Evolutionary conservation across 2,888 invertebrate genomes (phyloP).

Genomic region (Deroplatys truncata): DNA sequence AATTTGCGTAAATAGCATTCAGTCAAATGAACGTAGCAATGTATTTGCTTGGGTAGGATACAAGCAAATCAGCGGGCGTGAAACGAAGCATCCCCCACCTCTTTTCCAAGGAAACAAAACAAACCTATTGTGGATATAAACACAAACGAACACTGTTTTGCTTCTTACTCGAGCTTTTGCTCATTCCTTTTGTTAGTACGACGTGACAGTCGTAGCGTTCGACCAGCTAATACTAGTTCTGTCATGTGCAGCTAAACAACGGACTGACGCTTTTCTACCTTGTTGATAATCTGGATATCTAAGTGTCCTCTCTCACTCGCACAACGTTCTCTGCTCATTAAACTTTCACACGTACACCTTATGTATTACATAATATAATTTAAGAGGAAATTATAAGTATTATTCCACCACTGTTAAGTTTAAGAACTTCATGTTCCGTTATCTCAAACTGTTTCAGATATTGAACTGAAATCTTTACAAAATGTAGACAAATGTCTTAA

Average conservation of each 20-base stretch:
- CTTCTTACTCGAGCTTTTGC: neutral
- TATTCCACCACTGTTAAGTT: no score
- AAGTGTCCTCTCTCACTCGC: no score
- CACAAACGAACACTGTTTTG: neutral
- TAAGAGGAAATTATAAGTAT: no score
- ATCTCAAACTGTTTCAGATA: no score
- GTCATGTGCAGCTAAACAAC: neutral
- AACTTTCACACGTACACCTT: no score
- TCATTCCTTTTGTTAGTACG: neutral
- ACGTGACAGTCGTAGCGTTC: neutral
- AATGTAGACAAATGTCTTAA: no score
- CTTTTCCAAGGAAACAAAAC: neutral
- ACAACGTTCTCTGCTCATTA: no score
- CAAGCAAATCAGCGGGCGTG: neutral
- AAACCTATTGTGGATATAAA: neutral
- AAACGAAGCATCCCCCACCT: neutral
- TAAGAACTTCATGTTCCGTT: no score
- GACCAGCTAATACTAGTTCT: neutral
- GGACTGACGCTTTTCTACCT: no score
- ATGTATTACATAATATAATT: no score
- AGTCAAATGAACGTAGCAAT: neutral
- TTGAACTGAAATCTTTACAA: no score
- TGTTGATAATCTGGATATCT: no score
- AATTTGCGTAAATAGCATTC: neutral
- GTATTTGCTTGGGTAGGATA: neutral